These are phyloP conservation scores for Musca domestica DNA, from an alignment of 1,140 invertebrate species.

Conservation along the genomic window DNA sequence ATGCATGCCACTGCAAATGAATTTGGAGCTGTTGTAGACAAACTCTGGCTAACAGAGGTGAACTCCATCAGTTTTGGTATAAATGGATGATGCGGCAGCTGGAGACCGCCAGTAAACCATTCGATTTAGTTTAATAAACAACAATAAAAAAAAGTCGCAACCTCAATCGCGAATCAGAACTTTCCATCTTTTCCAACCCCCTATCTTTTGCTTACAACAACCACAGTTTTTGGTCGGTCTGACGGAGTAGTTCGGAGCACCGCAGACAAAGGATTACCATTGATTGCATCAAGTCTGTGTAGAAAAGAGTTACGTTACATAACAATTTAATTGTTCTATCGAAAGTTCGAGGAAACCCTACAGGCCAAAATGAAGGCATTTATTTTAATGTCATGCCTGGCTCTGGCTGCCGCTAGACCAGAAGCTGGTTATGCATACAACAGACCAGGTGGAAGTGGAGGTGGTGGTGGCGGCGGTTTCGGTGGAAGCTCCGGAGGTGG, in stretches of 20 bases:
- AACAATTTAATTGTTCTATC: neutral
- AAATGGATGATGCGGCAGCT: conserved; percentile 52
- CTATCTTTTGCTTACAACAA: conserved; percentile 26
- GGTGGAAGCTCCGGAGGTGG: conserved; percentile 36
- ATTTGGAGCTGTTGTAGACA: neutral
- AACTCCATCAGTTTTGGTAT: conserved; percentile 48
- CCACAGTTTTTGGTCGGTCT: neutral
- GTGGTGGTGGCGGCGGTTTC: conserved; percentile 31
- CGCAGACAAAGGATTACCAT: conserved; percentile 49
- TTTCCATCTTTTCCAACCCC: conserved; percentile 27
- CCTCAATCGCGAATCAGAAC: conserved; percentile 24
- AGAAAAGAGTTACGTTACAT: neutral
- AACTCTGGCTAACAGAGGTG: conserved; percentile 13
- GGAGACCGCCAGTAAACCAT: conserved; percentile 53
- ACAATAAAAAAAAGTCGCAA: conserved; percentile 24
- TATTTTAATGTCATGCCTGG: conserved; percentile 61
- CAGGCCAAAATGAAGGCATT: conserved; percentile 49
- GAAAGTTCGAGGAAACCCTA: conserved; percentile 3
- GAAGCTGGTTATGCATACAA: conserved; percentile 64
- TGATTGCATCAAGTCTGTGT: no score
- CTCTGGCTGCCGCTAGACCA: conserved; percentile 60
- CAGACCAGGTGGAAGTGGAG: conserved; percentile 56
- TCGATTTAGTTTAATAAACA: conserved; percentile 54
- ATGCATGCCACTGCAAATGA: neutral
- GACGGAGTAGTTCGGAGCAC: conserved; percentile 15